phyloP scores from a whole-genome alignment of 2,888 invertebrate species.

The Nemotelus nigrinus region DNA sequence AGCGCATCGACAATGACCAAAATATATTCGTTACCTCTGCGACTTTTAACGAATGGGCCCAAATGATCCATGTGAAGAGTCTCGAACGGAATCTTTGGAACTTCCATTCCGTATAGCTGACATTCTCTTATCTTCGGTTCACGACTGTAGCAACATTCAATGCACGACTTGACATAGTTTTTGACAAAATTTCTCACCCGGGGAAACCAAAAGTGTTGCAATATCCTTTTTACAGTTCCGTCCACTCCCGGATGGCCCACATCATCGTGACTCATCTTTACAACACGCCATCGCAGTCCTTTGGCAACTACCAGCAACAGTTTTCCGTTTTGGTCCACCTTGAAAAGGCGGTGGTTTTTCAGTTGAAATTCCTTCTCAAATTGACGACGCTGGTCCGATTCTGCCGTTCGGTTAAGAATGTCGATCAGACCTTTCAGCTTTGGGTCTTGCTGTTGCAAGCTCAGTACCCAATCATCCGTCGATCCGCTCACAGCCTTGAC shows the following conservation, averaged over 20 bases:
- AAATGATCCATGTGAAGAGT: neutral
- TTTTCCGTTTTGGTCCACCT: neutral
- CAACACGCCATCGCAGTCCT: neutral
- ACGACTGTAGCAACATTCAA: too few species aligned
- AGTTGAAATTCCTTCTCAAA: neutral
- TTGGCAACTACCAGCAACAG: neutral
- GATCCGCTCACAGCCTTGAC: slow-evolving; percentile 43
- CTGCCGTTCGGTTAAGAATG: neutral
- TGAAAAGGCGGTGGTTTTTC: neutral
- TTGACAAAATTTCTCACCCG: too few species aligned
- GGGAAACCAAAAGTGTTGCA: too few species aligned
- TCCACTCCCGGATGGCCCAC: too few species aligned
- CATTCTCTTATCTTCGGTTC: neutral
- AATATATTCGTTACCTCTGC: neutral
- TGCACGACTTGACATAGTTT: too few species aligned
- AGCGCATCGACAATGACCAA: neutral
- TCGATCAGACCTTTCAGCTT: neutral
- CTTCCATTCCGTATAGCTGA: neutral
- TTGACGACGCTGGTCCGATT: neutral
- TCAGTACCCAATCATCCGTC: slow-evolving; percentile 47
- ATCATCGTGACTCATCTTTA: too few species aligned
- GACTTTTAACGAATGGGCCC: neutral
- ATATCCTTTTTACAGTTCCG: too few species aligned
- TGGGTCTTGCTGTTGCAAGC: slow-evolving; percentile 33
- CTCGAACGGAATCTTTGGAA: neutral